phyloP scores from a whole-genome alignment of 2,888 invertebrate species.

The Willowsia nigromaculata region DNA sequence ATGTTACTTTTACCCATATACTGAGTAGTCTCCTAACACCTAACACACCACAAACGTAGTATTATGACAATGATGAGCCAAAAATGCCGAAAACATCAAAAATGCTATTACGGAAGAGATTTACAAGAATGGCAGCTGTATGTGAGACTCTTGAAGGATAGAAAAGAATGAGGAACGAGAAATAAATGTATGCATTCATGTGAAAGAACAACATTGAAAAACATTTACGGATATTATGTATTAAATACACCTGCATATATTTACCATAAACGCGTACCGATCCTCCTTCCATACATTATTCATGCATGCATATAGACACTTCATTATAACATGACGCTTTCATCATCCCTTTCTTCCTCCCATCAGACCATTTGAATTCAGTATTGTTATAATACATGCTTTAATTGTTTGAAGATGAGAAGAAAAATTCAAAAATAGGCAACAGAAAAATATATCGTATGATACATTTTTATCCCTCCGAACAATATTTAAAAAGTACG shows the following conservation, averaged over 20 bases:
- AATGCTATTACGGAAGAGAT: background rate
- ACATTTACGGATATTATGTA: background rate
- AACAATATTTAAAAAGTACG: background rate
- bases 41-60: background rate
- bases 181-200: background rate
- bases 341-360: constrained; percentile 33
- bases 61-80: constrained; percentile 11
- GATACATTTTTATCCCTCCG: background rate
- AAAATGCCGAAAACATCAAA: background rate
- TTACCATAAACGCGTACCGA: background rate
- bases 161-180: background rate
- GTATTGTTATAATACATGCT: background rate
- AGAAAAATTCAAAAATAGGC: background rate
- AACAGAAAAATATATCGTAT: background rate
- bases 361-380: background rate
- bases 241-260: constrained; percentile 32
- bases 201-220: background rate
- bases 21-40: background rate
- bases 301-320: constrained; percentile 18
- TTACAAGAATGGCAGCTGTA: background rate
- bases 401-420: constrained; percentile 2
- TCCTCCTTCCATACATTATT: constrained; percentile 62
- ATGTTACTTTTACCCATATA: background rate
- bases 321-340: constrained; percentile 27
- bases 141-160: background rate